A percentile compares a stretch with the other conserved stretches of the same genome.
phyloP scores from a whole-genome alignment of 2,113 vertebrate species.

The Tenebrosternarchus preto region DNA sequence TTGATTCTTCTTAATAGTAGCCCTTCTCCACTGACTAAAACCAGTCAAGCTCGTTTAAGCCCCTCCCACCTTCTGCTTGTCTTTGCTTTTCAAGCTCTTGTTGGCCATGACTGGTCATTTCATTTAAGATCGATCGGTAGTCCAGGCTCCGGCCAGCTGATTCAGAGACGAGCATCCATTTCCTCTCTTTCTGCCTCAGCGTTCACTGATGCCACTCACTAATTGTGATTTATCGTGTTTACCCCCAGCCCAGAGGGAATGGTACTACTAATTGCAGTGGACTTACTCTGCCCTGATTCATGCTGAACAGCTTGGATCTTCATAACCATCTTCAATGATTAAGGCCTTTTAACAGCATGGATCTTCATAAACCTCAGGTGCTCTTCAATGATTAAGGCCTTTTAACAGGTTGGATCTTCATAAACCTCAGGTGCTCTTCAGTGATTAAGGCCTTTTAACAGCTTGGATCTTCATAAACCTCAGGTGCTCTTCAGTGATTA shows the following conservation, averaged over 20 bases:
- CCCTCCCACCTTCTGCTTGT: constrained; percentile 17
- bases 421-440: constrained; percentile 19
- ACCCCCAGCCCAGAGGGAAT: constrained; percentile 54
- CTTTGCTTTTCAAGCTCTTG: constrained; percentile 46
- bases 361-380: constrained; percentile 13
- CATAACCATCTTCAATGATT: too few relatives aligned
- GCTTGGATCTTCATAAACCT: too few relatives aligned
- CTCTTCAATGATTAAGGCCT: constrained; percentile 22
- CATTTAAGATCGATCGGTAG: constrained; percentile 54
- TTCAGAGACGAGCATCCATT: constrained; percentile 44
- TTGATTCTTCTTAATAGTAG: not conserved
- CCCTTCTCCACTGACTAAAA: constrained; percentile 43
- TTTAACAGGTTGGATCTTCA: constrained; percentile 4
- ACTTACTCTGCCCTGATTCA: not conserved
- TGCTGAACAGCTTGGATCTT: constrained; percentile 1
- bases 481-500: too few relatives aligned
- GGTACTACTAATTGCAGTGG: constrained; percentile 57
- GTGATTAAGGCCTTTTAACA: constrained; percentile 28
- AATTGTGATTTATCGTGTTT: constrained; percentile 75
- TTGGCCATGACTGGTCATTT: constrained; percentile 68
- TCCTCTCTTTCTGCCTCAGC: constrained; percentile 43
- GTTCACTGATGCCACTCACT: constrained; percentile 52
- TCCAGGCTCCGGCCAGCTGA: constrained; percentile 33
- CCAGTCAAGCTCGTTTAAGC: constrained; percentile 62
- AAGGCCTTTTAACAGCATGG: too few relatives aligned